Evolutionary conservation across 2,888 invertebrate genomes (phyloP).

Genomic region (Lepidonotus clava): DNA sequence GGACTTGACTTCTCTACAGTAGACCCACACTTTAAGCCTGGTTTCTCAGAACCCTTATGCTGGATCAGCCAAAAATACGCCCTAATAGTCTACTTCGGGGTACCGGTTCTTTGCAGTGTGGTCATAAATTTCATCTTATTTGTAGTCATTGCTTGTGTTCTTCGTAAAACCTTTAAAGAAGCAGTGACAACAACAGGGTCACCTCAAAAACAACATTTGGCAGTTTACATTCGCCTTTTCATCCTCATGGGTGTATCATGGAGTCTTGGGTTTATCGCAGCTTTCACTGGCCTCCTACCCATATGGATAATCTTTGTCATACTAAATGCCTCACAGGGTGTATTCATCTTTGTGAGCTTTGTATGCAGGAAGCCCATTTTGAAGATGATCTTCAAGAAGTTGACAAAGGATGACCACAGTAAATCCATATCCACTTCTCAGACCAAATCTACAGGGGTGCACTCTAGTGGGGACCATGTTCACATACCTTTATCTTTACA

Average conservation of each 20-base stretch:
- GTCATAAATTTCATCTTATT: background rate
- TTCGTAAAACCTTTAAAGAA: slow-evolving; percentile 11
- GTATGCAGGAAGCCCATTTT: slow-evolving; percentile 2
- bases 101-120: background rate
- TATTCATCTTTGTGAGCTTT: slow-evolving; percentile 27
- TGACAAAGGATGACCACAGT: background rate
- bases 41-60: background rate
- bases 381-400: slow-evolving; percentile 6
- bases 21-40: background rate
- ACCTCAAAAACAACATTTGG: background rate
- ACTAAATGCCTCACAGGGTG: slow-evolving; percentile 23
- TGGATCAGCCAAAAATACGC: background rate
- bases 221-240: background rate
- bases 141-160: background rate
- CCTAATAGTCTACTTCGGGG: background rate
- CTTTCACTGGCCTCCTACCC: background rate
- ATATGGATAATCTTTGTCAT: slow-evolving; percentile 12
- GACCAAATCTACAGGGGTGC: background rate
- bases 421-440: background rate
- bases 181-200: slow-evolving; percentile 14
- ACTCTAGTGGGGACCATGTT: background rate
- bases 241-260: background rate
- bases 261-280: background rate
- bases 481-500: background rate
- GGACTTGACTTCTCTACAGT: background rate